Evolutionary conservation across 2,888 invertebrate species (phyloP).

Genomic region (Eledona agricola): DNA sequence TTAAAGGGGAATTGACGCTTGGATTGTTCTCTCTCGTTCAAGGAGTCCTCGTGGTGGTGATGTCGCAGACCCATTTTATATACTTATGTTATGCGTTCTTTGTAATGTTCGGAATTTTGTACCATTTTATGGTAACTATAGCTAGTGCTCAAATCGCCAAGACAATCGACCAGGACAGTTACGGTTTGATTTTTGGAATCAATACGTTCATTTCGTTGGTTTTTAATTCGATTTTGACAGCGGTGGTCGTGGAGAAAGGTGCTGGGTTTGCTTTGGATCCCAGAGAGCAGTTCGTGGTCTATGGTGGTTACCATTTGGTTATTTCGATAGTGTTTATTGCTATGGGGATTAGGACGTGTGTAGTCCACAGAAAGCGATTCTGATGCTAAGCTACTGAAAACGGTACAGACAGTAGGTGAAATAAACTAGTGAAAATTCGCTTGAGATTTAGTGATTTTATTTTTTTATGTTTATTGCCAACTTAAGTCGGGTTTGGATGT

Average conservation of each 20-base stretch:
- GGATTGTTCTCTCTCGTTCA: constrained; percentile 63
- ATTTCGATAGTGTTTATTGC: constrained; percentile 14
- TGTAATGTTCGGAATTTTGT: constrained; percentile 76
- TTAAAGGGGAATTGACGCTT: constrained; percentile 11
- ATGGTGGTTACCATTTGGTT: constrained; percentile 25
- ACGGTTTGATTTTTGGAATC: constrained; percentile 87
- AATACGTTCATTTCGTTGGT: constrained; percentile 81
- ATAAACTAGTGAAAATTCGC: constrained; percentile 62
- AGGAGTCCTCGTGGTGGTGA: constrained; percentile 64
- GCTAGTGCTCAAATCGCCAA: constrained; percentile 89
- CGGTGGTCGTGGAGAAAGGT: constrained; percentile 19
- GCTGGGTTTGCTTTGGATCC: constrained; percentile 18
- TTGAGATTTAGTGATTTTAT: no score
- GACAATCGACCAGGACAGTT: constrained; percentile 80
- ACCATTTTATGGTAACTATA: constrained; percentile 80
- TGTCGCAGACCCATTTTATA: constrained; percentile 49
- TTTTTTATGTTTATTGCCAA: no score
- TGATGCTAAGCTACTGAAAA: no score
- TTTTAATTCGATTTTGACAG: constrained; percentile 29
- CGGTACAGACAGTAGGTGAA: neutral
- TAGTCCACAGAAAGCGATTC: constrained; percentile 6
- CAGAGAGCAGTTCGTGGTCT: constrained; percentile 27
- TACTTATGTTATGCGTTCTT: constrained; percentile 79
- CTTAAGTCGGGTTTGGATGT: no score
- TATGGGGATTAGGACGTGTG: constrained; percentile 8